Percentiles rank a stretch among this genome's conserved stretches.
These are phyloP conservation scores for Zosterops borbonicus DNA, from an alignment of 2,113 vertebrate species.

Conservation along the genomic window DNA sequence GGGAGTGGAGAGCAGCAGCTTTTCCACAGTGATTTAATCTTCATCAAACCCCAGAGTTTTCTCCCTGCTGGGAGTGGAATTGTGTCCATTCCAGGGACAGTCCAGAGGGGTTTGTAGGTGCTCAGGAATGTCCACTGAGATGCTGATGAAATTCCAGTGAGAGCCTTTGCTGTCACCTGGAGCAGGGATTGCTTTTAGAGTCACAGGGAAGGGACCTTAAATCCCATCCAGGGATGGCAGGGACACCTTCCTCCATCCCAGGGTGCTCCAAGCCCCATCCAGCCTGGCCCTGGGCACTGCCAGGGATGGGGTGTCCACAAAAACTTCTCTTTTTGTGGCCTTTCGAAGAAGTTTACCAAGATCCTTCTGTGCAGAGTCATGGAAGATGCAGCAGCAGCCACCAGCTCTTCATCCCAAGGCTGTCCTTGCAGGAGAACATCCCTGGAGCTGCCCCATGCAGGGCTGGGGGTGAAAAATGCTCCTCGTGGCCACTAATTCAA, in stretches of 20 bases:
- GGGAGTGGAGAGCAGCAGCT: not conserved
- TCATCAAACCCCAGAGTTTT: not conserved
- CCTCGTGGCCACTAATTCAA: not conserved
- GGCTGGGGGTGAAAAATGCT: not conserved
- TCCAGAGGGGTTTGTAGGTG: accelerated
- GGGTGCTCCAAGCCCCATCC: not conserved
- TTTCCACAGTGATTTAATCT: not conserved
- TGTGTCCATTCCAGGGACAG: not conserved
- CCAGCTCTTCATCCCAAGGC: accelerated
- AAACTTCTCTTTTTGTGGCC: not conserved
- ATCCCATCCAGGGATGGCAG: not conserved
- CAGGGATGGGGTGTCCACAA: not conserved
- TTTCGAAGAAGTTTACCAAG: not conserved
- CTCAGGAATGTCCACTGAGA: not conserved
- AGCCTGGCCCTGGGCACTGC: not conserved
- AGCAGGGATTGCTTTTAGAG: not conserved
- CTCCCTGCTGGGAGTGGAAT: not conserved
- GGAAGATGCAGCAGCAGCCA: not conserved
- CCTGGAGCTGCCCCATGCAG: accelerated
- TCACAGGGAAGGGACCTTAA: not conserved
- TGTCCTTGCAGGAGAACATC: not conserved
- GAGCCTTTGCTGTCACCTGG: not conserved
- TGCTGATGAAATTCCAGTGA: not conserved
- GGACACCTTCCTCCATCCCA: not conserved
- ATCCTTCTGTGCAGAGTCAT: accelerated